Evolutionary conservation across 2,888 invertebrate species (phyloP).

Genomic region (Carpatolechia fugitivella): DNA sequence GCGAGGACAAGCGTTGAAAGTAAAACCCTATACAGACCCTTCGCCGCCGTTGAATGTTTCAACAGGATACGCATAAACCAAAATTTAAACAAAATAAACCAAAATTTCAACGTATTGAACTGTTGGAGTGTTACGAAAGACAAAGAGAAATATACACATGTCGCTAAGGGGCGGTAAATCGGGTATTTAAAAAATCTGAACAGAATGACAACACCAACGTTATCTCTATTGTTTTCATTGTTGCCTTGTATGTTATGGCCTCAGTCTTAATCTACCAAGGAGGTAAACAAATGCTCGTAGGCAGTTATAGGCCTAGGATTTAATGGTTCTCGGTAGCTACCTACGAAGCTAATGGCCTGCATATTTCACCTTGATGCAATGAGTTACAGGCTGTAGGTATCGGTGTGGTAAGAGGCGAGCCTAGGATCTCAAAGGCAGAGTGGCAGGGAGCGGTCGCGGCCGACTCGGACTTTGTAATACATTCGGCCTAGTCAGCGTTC

Average conservation of each 20-base stretch:
- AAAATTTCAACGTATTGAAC: too few relatives aligned
- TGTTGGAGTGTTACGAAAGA: too few relatives aligned
- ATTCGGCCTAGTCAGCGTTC: conserved; percentile 78
- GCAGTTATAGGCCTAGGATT: neutral
- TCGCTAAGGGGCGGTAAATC: too few relatives aligned
- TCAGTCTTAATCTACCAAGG: conserved; percentile 4
- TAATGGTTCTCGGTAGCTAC: neutral
- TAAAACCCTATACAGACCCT: conserved; percentile 22
- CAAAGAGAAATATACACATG: too few relatives aligned
- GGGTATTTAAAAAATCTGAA: too few relatives aligned
- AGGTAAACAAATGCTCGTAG: neutral
- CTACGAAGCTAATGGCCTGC: conserved; percentile 34
- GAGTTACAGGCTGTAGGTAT: conserved; percentile 60
- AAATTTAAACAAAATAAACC: too few relatives aligned
- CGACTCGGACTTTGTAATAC: conserved; percentile 76
- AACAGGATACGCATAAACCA: neutral
- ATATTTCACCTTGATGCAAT: conserved; percentile 70
- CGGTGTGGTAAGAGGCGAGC: conserved; percentile 67
- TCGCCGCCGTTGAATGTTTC: neutral
- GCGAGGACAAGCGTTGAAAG: conserved; percentile 23
- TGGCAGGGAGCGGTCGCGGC: conserved; percentile 72
- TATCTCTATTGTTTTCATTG: neutral
- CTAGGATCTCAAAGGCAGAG: conserved; percentile 72
- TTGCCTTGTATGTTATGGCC: conserved; percentile 6
- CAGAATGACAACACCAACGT: conserved; percentile 1